Evolutionary conservation across 2,113 vertebrate species (phyloP).

Genomic region (Labeo rohita): DNA sequence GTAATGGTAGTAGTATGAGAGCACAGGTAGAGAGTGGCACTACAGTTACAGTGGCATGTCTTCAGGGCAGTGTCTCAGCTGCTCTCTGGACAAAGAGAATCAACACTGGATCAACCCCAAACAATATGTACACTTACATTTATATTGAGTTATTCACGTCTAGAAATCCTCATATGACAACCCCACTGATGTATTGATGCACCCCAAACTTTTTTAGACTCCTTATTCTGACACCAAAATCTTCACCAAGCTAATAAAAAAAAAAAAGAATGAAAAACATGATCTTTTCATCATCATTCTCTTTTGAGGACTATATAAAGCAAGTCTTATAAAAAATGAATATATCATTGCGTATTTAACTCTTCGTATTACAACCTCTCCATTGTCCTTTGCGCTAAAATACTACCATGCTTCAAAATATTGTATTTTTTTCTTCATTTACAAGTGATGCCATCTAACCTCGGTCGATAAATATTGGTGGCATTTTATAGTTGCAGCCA

Average conservation of each 20-base stretch:
- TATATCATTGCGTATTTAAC: constrained; percentile 52
- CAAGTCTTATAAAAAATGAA: background rate
- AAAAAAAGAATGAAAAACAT: constrained; percentile 44
- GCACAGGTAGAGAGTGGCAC: constrained; percentile 12
- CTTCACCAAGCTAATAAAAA: constrained; percentile 2
- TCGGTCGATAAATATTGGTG: constrained; percentile 48
- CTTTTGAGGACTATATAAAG: constrained; percentile 48
- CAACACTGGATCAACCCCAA: background rate
- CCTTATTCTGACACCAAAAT: constrained; percentile 32
- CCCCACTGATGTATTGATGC: constrained; percentile 17
- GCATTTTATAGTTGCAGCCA: constrained; percentile 57
- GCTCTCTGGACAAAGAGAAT: background rate
- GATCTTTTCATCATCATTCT: background rate
- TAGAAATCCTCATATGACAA: constrained; percentile 31
- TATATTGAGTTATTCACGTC: constrained; percentile 30
- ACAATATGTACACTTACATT: constrained; percentile 4
- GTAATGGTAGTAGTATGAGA: constrained; percentile 19
- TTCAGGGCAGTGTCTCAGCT: constrained; percentile 42
- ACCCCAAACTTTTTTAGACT: constrained; percentile 46
- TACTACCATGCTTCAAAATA: constrained; percentile 68
- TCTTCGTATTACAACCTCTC: constrained; percentile 36
- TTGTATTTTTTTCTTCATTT: constrained; percentile 46
- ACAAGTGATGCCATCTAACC: constrained; percentile 51
- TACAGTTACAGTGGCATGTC: constrained; percentile 40
- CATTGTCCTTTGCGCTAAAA: constrained; percentile 61